phyloP scores from a whole-genome alignment of 2,888 invertebrate species.

The Torymus aiolomorphi region DNA sequence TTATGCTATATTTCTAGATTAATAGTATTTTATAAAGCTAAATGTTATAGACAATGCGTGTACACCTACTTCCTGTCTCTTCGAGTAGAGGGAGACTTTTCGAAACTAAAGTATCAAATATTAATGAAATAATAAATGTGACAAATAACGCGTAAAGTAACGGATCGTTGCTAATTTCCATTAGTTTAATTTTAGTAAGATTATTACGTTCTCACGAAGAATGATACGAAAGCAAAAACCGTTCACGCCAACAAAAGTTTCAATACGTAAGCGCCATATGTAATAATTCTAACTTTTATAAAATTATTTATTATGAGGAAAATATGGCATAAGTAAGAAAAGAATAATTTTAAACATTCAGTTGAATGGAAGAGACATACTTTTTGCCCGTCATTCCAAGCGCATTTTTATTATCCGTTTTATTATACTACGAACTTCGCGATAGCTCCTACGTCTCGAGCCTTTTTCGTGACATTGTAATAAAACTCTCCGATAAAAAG shows the following conservation, averaged over 20 bases:
- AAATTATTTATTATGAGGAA: constrained; percentile 16
- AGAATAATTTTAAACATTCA: constrained; percentile 16
- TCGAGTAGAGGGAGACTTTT: not conserved
- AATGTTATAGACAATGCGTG: not conserved
- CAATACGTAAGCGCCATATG: constrained; percentile 25
- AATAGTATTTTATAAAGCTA: constrained; percentile 6
- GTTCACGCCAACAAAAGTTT: not conserved
- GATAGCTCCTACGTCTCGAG: constrained; percentile 24
- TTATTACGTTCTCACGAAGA: not conserved
- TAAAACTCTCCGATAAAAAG: constrained; percentile 12
- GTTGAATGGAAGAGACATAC: constrained; percentile 23
- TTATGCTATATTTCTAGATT: constrained; percentile 34
- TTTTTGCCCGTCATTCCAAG: constrained; percentile 56
- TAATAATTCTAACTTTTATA: constrained; percentile 8
- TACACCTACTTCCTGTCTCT: not conserved
- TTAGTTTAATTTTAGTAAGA: not conserved
- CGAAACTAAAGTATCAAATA: not conserved
- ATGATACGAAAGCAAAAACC: not conserved
- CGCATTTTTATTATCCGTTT: constrained; percentile 51
- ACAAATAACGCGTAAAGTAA: not conserved
- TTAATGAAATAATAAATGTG: not conserved
- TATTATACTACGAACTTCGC: constrained; percentile 9
- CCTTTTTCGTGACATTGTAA: constrained; percentile 44
- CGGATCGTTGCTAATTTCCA: not conserved
- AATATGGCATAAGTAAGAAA: constrained; percentile 46